phyloP scores from a whole-genome alignment of 2,113 vertebrate genomes.

The Dinomys branickii region DNA sequence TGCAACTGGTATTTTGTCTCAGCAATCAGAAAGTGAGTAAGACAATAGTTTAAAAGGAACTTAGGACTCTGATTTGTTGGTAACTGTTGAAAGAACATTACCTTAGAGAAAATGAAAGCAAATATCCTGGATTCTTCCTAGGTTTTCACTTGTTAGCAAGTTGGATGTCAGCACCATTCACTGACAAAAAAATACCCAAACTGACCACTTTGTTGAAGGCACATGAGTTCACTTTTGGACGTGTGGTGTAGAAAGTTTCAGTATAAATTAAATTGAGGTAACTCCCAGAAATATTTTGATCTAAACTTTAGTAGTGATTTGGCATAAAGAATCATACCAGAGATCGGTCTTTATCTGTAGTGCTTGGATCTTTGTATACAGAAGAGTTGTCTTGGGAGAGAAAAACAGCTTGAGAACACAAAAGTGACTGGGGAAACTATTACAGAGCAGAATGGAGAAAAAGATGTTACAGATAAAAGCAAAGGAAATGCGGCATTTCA shows the following conservation, averaged over 20 bases:
- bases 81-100: not conserved
- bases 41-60: not conserved
- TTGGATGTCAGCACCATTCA: not conserved
- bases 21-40: not conserved
- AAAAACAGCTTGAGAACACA: not conserved
- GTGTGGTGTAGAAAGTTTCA: not conserved
- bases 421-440: accelerated
- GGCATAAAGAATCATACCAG: not conserved
- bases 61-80: not conserved
- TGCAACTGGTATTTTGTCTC: not conserved
- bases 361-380: not conserved
- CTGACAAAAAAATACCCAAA: not conserved
- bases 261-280: not conserved
- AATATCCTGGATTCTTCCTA: not conserved
- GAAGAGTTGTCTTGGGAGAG: not conserved
- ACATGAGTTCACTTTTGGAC: not conserved
- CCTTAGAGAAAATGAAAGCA: not conserved
- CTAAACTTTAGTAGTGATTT: not conserved
- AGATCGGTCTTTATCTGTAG: not conserved
- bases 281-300: not conserved
- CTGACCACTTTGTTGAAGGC: not conserved
- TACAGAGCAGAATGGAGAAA: not conserved
- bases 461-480: not conserved
- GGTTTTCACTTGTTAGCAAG: not conserved
- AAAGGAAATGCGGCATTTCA: not conserved